phyloP scores from a whole-genome alignment of 2,888 invertebrate genomes.

The Phalera bucephala region DNA sequence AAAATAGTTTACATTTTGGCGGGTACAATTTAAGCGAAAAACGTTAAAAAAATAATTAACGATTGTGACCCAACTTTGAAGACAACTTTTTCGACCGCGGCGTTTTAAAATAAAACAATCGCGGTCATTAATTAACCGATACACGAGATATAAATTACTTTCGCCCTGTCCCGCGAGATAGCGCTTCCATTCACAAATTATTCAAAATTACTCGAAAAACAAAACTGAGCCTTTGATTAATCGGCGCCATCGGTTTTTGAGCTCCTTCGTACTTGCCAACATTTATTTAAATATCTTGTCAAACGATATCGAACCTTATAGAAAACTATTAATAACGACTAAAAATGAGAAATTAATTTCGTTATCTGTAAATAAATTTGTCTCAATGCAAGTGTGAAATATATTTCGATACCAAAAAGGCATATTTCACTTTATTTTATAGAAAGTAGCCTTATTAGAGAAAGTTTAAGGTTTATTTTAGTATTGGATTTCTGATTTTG shows the following conservation, averaged over 20 bases:
- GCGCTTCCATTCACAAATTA: conserved; percentile 68
- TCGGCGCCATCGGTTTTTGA: conserved; percentile 51
- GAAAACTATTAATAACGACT: conserved; percentile 10
- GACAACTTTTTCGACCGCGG: conserved; percentile 16
- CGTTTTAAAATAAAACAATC: conserved; percentile 52
- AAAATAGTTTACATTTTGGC: no score
- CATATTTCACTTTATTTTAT: not conserved
- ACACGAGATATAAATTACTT: conserved; percentile 62
- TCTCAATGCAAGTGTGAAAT: conserved; percentile 46
- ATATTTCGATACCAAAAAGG: conserved; percentile 28
- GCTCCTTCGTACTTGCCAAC: conserved; percentile 39
- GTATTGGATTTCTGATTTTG: conserved; percentile 27
- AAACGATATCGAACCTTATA: conserved; percentile 26
- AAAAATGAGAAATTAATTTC: conserved; percentile 10
- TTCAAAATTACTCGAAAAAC: conserved; percentile 64
- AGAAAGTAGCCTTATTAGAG: conserved; percentile 20
- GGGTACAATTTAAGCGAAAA: not conserved
- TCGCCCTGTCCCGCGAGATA: conserved; percentile 48
- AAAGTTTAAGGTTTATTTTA: conserved; percentile 20
- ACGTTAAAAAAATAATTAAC: not conserved
- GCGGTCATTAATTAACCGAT: conserved; percentile 59
- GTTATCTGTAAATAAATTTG: conserved; percentile 28
- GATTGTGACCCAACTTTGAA: not conserved
- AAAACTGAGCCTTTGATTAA: conserved; percentile 60
- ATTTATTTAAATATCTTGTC: conserved; percentile 14